Base-by-base conservation (phyloP, 1,140 invertebrate species). In the Cyclina sinensis region DNA sequence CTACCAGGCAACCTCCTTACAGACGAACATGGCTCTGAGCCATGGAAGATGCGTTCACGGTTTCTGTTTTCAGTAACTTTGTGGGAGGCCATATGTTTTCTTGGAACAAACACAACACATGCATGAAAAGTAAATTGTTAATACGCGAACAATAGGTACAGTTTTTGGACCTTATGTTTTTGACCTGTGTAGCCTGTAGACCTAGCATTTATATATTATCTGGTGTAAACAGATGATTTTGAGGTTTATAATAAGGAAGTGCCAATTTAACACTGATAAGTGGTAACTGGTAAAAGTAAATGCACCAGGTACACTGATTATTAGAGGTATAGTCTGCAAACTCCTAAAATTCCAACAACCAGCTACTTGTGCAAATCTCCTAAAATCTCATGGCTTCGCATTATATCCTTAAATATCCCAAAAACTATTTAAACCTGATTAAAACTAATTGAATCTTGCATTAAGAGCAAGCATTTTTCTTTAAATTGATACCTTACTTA, bases 51-150 rank as follows among this genome's bases (percentile, higher is more conserved):
- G n/a, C 14, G 43, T 43, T 43, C 43, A 43, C 43, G 14, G 43
- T 43, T 43, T 70, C 32, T 70, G 65, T 70, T 70, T 70, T 37
- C 11, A 70, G 35, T 16, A 70, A 37, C 65, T 37, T 37, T 70
- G 65, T 70, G 65, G 65, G 65, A 37, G 65, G 65, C 32, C 35
- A 37, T n/a, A 70, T 35, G 54, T 27, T 70, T 70, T 65, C 59
- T 35, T 65, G 59, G 24, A 65, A 70, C 12, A 14, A 37, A 18
- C 21, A 70, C 65, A 37, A 37, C 65, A 70, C 35, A 70, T 70
- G 65, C 65, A 35, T n/a, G n/a, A n/a, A 11, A 27, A 27, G 65
- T 70, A 37, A 70, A 70, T 70, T 70, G 32, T 35, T 39, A 14
- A 9, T 35, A 37, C 1, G 65, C 35, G 27, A 39, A 70, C 65